A percentile compares a stretch with the other conserved stretches of the same genome.
Conservation (phyloP, 2,797 vertebrate species). For the Ficedula albicollis region DNA sequence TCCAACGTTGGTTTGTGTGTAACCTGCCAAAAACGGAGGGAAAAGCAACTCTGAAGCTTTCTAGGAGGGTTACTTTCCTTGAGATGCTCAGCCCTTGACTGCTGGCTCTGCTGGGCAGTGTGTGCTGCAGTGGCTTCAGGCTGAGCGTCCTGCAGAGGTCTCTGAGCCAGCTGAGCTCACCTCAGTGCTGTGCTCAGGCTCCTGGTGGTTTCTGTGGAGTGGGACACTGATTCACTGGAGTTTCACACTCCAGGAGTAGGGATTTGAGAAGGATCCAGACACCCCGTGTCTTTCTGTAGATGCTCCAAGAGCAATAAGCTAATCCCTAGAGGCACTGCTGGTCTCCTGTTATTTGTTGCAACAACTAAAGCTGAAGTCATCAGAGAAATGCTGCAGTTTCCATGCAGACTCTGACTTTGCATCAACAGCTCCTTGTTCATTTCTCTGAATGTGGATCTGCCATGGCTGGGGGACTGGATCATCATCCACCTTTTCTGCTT, state of each 20-base stretch:
- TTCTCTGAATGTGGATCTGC: neutral
- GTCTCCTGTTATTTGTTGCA: neutral
- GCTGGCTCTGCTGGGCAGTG: rapidly evolving
- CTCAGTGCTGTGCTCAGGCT: neutral
- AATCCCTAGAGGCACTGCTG: neutral
- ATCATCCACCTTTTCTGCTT: neutral
- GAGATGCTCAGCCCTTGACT: neutral
- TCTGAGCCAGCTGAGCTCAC: neutral
- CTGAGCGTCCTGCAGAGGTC: neutral
- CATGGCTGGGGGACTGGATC: rapidly evolving
- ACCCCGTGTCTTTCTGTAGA: neutral
- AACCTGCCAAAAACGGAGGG: conserved; percentile 78
- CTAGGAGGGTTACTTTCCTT: no score
- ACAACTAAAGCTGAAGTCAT: neutral
- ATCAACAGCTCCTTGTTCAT: neutral
- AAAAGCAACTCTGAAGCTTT: neutral
- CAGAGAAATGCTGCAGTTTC: neutral
- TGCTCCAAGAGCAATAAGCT: neutral
- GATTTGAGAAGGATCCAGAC: neutral
- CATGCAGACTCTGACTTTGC: neutral
- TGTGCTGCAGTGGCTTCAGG: neutral
- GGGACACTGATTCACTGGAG: neutral
- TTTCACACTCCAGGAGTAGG: neutral
- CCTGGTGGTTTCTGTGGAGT: neutral
- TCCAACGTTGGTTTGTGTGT: conserved; percentile 98